Evolutionary conservation across 2,113 vertebrate genomes (phyloP).

Genomic region (Tinamus guttatus): DNA sequence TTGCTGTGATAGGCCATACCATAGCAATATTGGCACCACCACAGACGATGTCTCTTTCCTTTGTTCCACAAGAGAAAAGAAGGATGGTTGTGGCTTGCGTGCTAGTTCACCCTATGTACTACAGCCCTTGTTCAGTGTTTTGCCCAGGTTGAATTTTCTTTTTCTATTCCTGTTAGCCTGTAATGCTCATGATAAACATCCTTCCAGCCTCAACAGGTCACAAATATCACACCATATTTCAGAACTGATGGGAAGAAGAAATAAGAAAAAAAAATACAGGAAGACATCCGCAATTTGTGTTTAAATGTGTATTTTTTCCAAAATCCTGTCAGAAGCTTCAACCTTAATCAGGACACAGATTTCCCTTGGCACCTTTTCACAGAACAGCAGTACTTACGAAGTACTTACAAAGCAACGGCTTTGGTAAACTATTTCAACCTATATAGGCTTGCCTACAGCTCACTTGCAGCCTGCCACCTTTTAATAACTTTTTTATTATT

Average conservation of each 20-base stretch:
- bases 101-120: not conserved
- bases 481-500: not conserved
- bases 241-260: not conserved
- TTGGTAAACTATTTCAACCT: not conserved
- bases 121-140: not conserved
- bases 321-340: not conserved
- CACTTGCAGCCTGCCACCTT: not conserved
- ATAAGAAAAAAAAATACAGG: not conserved
- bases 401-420: accelerated
- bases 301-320: not conserved
- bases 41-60: not conserved
- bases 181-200: not conserved
- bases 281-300: not conserved
- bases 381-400: not conserved
- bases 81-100: not conserved
- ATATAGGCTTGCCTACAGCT: not conserved
- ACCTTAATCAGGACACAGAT: not conserved
- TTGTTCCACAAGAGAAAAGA: not conserved
- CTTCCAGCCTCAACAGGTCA: not conserved
- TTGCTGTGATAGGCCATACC: too few species aligned
- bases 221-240: not conserved
- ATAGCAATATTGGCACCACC: not conserved
- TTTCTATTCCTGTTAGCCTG: not conserved
- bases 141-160: not conserved
- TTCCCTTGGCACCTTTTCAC: not conserved